phyloP scores from a whole-genome alignment of 1,140 invertebrate species.

The Psilanteris sp. region DNA sequence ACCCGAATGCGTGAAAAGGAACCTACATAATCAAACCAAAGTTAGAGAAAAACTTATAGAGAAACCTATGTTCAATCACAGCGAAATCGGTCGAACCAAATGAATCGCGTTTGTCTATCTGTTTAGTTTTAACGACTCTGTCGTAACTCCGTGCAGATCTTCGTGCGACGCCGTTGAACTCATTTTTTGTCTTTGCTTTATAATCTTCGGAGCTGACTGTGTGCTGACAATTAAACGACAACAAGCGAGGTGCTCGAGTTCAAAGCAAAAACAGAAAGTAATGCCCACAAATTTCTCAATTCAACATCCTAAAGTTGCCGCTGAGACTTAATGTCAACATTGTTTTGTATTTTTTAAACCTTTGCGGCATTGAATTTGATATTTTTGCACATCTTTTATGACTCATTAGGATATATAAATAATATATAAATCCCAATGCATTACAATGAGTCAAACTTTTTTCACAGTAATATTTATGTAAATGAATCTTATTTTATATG shows the following conservation, averaged over 20 bases:
- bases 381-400: no score
- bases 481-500: no score
- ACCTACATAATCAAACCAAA: constrained; percentile 48
- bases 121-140: constrained; percentile 72
- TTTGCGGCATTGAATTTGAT: no score
- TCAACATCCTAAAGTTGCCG: constrained; percentile 8
- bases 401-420: no score
- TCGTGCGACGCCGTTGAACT: constrained; percentile 23
- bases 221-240: constrained; percentile 55
- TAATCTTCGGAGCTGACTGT: constrained; percentile 38
- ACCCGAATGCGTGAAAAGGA: constrained; percentile 15
- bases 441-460: no score
- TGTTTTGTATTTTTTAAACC: no score
- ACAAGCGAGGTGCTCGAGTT: constrained; percentile 40
- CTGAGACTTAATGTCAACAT: no score
- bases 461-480: no score
- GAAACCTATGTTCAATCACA: constrained; percentile 68
- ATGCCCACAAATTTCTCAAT: constrained; percentile 4
- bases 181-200: not conserved
- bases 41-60: constrained; percentile 56
- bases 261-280: constrained; percentile 39
- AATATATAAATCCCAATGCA: no score
- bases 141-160: constrained; percentile 36
- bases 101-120: constrained; percentile 75
- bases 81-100: constrained; percentile 65